Base-by-base conservation (phyloP, 2,797 vertebrate species). In the Cichlasoma orientale region DNA sequence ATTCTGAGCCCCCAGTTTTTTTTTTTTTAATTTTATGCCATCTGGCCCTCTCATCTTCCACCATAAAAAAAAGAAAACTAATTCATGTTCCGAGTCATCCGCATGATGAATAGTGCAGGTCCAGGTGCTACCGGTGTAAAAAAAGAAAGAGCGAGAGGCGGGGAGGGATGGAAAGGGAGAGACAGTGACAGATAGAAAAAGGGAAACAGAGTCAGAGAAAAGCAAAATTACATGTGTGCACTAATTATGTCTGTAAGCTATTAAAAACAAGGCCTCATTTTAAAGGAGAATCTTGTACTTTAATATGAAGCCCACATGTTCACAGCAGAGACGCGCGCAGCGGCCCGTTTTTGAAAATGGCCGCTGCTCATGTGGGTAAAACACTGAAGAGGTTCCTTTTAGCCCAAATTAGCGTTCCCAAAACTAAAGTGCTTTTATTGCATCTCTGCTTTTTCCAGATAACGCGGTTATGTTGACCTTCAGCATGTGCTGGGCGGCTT, bases 31-130 rank as follows among this genome's bases (percentile, higher is more conserved):
- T 95, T 94, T 94, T 92, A 92, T 94, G 94, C 95, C 95, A 96
- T 96, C 95, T 96, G 95, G 94, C 91, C 95, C 93, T 93, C 95
- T 95, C 94, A 94, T 96, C 94, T 95, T 93, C 91, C 88, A 88
- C 87, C 84, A 59, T 89, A 90, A 94, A 95, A 95, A 94, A 94
- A 94, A 92, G 91, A 93, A 95, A 95, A 95, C 93, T 93, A 94
- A 96, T 95, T 95, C 93, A 94, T 94, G 94, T 95, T 95, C 91
- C 92, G 91, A 97, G 97, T 97, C 97, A 97, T 97, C 96, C 96
- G 93, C 96, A 96, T 98, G 97, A 99, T 97, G 96, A 97, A 98
- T 97, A 96, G 97, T 96, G 95, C 94, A 96, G 96, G 96, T 97
- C 97, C 97, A 98, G 97, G 97, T 98, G 97, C 94, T 95, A 90